Percentiles rank a stretch among this genome's conserved stretches.
Conservation (phyloP, 2,797 vertebrate genomes). For the Poecile montanus region DNA sequence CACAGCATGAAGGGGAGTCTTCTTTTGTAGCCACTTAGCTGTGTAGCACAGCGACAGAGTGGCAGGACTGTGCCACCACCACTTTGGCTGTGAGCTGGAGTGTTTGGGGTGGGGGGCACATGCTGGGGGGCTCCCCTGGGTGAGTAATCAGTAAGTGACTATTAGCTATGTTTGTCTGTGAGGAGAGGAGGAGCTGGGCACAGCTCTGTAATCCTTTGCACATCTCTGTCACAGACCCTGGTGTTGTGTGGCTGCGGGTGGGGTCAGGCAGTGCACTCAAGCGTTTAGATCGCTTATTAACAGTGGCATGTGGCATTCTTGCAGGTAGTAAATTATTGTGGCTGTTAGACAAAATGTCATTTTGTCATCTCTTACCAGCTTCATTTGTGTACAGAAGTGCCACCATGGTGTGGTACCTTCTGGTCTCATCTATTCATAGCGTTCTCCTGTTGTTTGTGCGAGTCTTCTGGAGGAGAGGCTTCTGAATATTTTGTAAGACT, state of each 20-base stretch:
- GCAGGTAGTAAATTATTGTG: background rate
- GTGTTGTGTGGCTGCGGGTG: accelerated
- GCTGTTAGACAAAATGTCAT: background rate
- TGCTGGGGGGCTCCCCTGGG: background rate
- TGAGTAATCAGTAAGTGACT: background rate
- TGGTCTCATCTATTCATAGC: background rate
- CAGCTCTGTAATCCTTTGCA: background rate
- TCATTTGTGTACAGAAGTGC: background rate
- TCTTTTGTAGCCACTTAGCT: background rate
- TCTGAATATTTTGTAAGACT: background rate
- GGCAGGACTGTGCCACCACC: background rate
- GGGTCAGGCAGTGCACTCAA: background rate
- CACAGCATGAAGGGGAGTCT: background rate
- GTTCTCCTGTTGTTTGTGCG: background rate
- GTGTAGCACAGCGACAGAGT: background rate
- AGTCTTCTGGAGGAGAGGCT: background rate
- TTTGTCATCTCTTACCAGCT: background rate
- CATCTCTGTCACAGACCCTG: background rate
- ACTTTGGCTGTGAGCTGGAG: background rate
- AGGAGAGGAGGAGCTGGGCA: background rate
- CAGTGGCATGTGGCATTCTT: background rate
- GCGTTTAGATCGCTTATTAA: background rate
- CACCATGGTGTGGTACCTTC: background rate
- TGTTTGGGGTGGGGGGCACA: background rate
- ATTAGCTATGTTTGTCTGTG: background rate